Evolutionary conservation across 1,140 invertebrate species (phyloP), one percentile per base, ranked within the genome.

Genomic region (Danaus melanippus): DNA sequence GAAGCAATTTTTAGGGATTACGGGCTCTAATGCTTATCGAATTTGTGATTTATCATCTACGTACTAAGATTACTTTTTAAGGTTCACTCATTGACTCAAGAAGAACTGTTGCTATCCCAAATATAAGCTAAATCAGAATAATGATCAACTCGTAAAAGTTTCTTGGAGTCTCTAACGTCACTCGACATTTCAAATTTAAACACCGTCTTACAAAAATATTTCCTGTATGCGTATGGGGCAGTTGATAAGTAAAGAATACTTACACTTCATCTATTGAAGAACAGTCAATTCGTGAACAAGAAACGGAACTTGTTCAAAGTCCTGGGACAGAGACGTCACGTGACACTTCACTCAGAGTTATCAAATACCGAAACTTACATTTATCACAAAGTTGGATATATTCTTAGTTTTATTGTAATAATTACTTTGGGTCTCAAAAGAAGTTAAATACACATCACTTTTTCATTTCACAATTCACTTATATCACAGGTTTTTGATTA

Each of bases 311-410:
- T 54, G 53, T 45, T 47, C 53, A 50, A 58, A 68, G 55, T 60
- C 53, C 55, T 54, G 41, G 15, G 52, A 15, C 49, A 45, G 42
- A 54, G 21, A 60, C 59, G 42, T 64, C 67, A 67, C 61, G 54
- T 66, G 62, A 62, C 67, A 69, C 69, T 58, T 62, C 69, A 71
- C 69, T 69, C 44, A 61, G 50, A 45, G 64, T 66, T 64, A 62
- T 53, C 63, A 62, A 59, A 64, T 58, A 59, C 50, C 50, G 46
- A 48, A 61, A 68, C 62, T 66, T 56, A 56, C 62, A 65, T 60
- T 40, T 46, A 63, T 53, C 62, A 67, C 62, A 50, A 45, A 67
- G 57, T 62, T 59, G 6, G 21, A 32, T 32, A 32, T 32, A 46
- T 11, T 41, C 46, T 63, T 56, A 56, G 17, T 44, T 62, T 57